Conservation (phyloP, 1,140 invertebrate species). For the Leguminivora glycinivorella region DNA sequence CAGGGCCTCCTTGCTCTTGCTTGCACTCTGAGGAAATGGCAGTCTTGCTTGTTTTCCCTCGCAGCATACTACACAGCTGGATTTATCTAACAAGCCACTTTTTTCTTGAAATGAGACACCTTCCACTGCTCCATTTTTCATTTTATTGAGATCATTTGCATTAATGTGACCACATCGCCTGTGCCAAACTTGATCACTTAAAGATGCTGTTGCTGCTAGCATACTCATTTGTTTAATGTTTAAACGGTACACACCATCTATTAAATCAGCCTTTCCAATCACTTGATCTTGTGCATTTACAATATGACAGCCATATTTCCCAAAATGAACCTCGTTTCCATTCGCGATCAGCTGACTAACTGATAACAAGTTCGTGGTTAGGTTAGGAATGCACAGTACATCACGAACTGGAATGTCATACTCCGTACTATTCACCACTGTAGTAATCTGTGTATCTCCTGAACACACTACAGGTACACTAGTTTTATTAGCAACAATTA, state of each 20-base stretch:
- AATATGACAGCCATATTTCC: slow-evolving; percentile 31
- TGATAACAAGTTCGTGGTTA: slow-evolving; percentile 40
- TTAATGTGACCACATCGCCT: slow-evolving; percentile 41
- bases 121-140: slow-evolving; percentile 36
- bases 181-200: slow-evolving; percentile 34
- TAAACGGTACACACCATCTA: too few relatives aligned
- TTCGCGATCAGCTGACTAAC: slow-evolving; percentile 39
- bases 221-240: too few relatives aligned
- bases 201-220: too few relatives aligned
- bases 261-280: slow-evolving; percentile 20
- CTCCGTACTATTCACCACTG: not conserved
- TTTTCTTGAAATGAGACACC: slow-evolving; percentile 32
- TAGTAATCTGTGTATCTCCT: not conserved
- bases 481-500: slow-evolving; percentile 22
- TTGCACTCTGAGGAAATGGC: too few relatives aligned
- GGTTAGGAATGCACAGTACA: slow-evolving; percentile 32
- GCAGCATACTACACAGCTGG: slow-evolving; percentile 36
- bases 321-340: slow-evolving; percentile 35
- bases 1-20: too few relatives aligned
- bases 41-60: too few relatives aligned
- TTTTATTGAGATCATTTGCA: slow-evolving; percentile 32
- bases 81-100: slow-evolving; percentile 24
- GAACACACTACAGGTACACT: not conserved
- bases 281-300: slow-evolving; percentile 31
- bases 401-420: not conserved